A percentile compares a stretch with the other conserved stretches of the same genome.
Conservation (phyloP, 2,113 vertebrate species). For the Epinephelus moara region DNA sequence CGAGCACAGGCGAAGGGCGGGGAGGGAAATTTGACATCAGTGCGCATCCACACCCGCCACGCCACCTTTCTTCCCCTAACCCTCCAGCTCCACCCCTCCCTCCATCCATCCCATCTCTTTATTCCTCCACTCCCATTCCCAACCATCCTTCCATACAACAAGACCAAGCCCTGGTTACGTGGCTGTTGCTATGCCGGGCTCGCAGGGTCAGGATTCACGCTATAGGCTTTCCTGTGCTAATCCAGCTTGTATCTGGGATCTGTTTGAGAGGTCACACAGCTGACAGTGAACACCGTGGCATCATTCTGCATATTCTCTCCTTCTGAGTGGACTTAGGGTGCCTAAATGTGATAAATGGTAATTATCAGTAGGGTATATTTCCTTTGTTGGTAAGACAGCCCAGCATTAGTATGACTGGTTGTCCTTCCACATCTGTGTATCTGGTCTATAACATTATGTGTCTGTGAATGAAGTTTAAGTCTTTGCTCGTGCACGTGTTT, state of each 20-base stretch:
- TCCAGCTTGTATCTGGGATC: slow-evolving; percentile 37
- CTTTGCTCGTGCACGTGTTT: slow-evolving; percentile 34
- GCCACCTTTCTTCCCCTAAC: slow-evolving; percentile 23
- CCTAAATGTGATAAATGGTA: neutral
- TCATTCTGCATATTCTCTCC: neutral
- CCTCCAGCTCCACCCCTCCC: slow-evolving; percentile 45
- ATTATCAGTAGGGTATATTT: slow-evolving; percentile 9
- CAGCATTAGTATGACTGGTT: slow-evolving; percentile 5
- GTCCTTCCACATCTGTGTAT: slow-evolving; percentile 28
- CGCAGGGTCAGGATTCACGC: slow-evolving; percentile 31
- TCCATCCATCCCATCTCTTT: slow-evolving; percentile 57
- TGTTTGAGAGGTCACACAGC: slow-evolving; percentile 18
- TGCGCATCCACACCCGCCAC: neutral
- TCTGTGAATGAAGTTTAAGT: slow-evolving; percentile 52
- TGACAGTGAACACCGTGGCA: slow-evolving; percentile 11
- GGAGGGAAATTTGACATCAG: slow-evolving; percentile 11
- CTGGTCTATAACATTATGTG: slow-evolving; percentile 40
- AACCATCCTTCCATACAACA: slow-evolving; percentile 52
- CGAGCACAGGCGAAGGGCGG: neutral
- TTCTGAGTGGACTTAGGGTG: neutral
- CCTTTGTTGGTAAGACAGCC: neutral
- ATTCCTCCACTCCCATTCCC: slow-evolving; percentile 49
- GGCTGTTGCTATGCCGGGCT: slow-evolving; percentile 72
- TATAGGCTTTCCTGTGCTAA: slow-evolving; percentile 45
- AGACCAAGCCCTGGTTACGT: slow-evolving; percentile 63